Evolutionary conservation across 2,888 invertebrate genomes (phyloP).

Genomic region (Buathra laborator): DNA sequence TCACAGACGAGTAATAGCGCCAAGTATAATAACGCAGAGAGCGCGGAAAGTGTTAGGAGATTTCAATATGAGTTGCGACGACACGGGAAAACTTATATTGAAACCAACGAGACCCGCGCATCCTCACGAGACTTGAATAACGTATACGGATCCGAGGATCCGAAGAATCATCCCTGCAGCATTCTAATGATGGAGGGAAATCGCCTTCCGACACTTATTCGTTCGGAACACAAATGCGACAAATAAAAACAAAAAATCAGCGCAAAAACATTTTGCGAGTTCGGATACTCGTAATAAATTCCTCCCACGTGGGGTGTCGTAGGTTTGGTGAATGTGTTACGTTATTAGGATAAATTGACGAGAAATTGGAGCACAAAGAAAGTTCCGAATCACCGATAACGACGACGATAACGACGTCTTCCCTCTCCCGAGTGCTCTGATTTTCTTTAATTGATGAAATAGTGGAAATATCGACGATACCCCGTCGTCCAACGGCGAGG

Average conservation of each 20-base stretch:
- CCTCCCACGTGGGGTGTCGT: slow-evolving; percentile 6
- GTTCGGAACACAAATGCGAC: slow-evolving; percentile 32
- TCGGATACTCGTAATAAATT: not conserved
- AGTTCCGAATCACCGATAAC: slow-evolving; percentile 25
- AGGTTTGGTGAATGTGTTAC: slow-evolving; percentile 7
- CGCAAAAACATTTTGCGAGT: not conserved
- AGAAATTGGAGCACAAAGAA: slow-evolving; percentile 29
- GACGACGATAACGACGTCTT: slow-evolving; percentile 39
- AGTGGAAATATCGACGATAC: slow-evolving; percentile 5
- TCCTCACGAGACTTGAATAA: slow-evolving; percentile 81
- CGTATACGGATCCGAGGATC: slow-evolving; percentile 51
- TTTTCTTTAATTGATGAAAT: slow-evolving; percentile 10
- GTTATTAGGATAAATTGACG: slow-evolving; percentile 42
- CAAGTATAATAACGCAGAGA: slow-evolving; percentile 97
- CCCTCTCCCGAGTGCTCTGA: slow-evolving; percentile 1
- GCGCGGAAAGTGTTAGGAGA: slow-evolving; percentile 96
- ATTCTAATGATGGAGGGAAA: slow-evolving; percentile 49
- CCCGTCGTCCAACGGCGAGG: not conserved
- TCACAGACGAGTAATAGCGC: slow-evolving; percentile 98
- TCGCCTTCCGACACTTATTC: slow-evolving; percentile 29
- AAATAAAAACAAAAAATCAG: not conserved
- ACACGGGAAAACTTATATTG: slow-evolving; percentile 97
- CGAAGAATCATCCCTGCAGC: slow-evolving; percentile 37
- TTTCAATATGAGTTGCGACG: slow-evolving; percentile 99
- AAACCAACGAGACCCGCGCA: slow-evolving; percentile 88